These are phyloP conservation scores for Cordilura impudica DNA, from an alignment of 2,888 invertebrate genomes.

Conservation along the genomic window DNA sequence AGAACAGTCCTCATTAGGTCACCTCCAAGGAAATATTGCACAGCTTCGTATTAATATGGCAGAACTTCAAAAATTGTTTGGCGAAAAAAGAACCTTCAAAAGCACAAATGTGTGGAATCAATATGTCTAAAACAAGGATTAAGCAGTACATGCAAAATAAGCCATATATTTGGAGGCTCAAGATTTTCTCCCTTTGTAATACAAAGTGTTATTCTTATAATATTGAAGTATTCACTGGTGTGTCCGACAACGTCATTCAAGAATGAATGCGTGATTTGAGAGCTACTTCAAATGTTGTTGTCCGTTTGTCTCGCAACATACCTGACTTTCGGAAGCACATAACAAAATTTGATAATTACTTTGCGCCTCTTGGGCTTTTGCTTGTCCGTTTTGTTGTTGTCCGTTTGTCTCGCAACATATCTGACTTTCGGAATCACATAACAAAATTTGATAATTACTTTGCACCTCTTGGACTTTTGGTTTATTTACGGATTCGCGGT, in stretches of 20 bases:
- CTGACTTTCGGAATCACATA: neutral
- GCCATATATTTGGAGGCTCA: neutral
- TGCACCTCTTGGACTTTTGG: no score
- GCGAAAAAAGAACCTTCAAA: no score
- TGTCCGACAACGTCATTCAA: neutral
- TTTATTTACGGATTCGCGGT: no score
- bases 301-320: neutral
- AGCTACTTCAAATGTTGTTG: slow-evolving; percentile 3
- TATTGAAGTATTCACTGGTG: neutral
- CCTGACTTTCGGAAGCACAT: neutral
- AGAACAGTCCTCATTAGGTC: no score
- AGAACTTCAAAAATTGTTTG: no score
- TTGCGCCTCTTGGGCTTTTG: no score
- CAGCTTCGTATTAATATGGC: no score
- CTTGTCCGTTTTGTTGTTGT: no score
- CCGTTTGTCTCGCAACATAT: neutral
- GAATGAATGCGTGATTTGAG: neutral
- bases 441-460: neutral
- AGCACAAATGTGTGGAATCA: no score
- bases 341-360: neutral
- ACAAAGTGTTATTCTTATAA: neutral
- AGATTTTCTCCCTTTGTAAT: no score
- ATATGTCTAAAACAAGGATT: neutral
- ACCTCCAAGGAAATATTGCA: no score
- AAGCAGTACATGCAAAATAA: neutral